Base-by-base conservation (phyloP, 2,113 vertebrate genomes). In the Ancistrus triradiatus region DNA sequence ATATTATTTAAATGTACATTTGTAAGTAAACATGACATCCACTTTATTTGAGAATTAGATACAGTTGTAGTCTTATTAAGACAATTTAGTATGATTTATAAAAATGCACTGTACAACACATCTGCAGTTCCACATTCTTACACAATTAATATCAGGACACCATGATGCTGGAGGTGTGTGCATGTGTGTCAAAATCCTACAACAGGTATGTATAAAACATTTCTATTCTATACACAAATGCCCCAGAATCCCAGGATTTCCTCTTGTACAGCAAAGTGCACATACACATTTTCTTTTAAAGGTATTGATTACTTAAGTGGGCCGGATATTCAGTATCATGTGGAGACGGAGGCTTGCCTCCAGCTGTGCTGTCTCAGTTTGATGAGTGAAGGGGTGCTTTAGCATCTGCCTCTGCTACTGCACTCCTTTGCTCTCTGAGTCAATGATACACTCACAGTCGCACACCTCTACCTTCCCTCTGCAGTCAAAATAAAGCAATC, bases 331-430 rank as follows among this genome's bases (percentile, higher is more conserved):
- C 43, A 58, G 44, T 22, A 40, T 49, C 27, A 11, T 31, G 38
- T 22, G 22, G 42, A 70, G 21, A 46, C 17, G 2, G 43, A 35
- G 47, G 62, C 40, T 35, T 53, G 47, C n/a, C 37, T 67, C 58
- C 57, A 62, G 70, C 57, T 64, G 69, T 50, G 57, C 43, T 33
- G n/a, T 71, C 56, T 55, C 49, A 49, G 43, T 52, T 56, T 72
- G 59, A 61, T 66, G 49, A 53, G 25, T 18, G 19, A 18, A 19
- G 33, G 11, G 35, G 17, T 53, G 35, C 43, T 71, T 51, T 24
- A 40, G 50, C 22, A 25, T 51, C 51, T 57, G 51, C 33, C 46
- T 64, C 33, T 7, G 11, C 25, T 31, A 19, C 38, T 17, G 46
- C 47, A 51, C 46, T 40, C 21, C 35, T 25, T 15, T 3, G n/a